Evolutionary conservation across 2,888 invertebrate genomes (phyloP).

Genomic region (Thysanoteuthis rhombus): DNA sequence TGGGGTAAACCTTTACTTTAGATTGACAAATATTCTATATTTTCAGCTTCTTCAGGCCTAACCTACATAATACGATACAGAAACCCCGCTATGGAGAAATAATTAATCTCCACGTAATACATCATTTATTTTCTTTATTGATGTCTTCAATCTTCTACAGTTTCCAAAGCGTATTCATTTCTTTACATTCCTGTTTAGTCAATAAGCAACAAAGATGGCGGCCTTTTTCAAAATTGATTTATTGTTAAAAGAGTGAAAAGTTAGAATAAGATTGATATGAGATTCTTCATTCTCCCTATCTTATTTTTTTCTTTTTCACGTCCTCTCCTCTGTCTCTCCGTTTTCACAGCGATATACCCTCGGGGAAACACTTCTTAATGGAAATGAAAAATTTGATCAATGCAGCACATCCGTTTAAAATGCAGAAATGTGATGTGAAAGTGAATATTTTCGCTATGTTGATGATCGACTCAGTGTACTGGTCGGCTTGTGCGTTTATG

Average conservation of each 20-base stretch:
- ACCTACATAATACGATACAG: too few relatives aligned
- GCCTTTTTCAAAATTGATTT: not conserved
- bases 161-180: not conserved
- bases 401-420: not conserved
- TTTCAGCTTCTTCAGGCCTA: too few relatives aligned
- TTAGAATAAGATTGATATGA: not conserved
- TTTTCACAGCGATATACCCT: not conserved
- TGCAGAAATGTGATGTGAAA: not conserved
- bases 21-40: too few relatives aligned
- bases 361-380: conserved; percentile 1
- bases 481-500: not conserved
- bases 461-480: too few relatives aligned
- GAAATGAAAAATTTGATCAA: conserved; percentile 12
- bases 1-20: too few relatives aligned
- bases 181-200: not conserved
- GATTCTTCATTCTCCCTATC: not conserved
- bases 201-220: not conserved
- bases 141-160: not conserved
- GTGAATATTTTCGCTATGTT: not conserved
- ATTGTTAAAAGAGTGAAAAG: conserved; percentile 12
- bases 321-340: not conserved
- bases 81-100: not conserved
- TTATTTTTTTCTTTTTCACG: too few relatives aligned
- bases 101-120: not conserved
- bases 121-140: not conserved